Conservation (phyloP, 2,888 invertebrate species). For the Cheilosia soror region DNA sequence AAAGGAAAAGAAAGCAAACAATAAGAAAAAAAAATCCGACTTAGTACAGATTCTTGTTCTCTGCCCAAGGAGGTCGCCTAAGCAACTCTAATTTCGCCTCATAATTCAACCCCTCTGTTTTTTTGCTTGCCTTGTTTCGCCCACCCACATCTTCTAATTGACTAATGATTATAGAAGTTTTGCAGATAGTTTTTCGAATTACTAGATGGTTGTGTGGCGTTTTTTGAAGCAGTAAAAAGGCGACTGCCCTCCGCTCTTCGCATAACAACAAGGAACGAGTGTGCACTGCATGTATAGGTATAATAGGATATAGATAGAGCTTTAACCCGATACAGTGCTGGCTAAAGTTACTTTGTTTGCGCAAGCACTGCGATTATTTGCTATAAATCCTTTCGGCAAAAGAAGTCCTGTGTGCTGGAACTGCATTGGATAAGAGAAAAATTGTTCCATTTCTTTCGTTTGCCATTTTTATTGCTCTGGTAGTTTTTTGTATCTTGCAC, state of each 20-base stretch:
- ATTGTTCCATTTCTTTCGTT: conserved; percentile 11
- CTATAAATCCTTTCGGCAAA: conserved; percentile 58
- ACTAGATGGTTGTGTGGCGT: conserved; percentile 46
- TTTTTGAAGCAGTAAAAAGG: conserved; percentile 14
- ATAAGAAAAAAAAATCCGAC: neutral
- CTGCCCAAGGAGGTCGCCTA: conserved; percentile 43
- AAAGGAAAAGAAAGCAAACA: neutral
- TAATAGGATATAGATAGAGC: neutral
- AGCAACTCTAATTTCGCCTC: conserved; percentile 29
- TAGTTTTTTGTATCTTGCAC: conserved; percentile 54
- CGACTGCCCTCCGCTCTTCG: conserved; percentile 2
- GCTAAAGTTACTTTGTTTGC: conserved; percentile 60
- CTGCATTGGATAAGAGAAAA: conserved; percentile 36
- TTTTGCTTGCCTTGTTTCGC: neutral
- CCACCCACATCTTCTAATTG: conserved; percentile 57
- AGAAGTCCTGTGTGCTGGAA: conserved; percentile 44
- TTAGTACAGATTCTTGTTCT: conserved; percentile 25
- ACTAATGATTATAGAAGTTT: conserved; percentile 69
- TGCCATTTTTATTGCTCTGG: conserved; percentile 45
- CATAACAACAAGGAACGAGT: conserved; percentile 17
- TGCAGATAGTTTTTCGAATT: conserved; percentile 67
- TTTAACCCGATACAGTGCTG: conserved; percentile 36
- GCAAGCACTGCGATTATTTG: conserved; percentile 61
- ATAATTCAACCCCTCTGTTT: conserved; percentile 27
- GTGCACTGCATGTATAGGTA: neutral